Base-by-base conservation (phyloP, 1,140 invertebrate genomes). In the Chrysopa pallens region DNA sequence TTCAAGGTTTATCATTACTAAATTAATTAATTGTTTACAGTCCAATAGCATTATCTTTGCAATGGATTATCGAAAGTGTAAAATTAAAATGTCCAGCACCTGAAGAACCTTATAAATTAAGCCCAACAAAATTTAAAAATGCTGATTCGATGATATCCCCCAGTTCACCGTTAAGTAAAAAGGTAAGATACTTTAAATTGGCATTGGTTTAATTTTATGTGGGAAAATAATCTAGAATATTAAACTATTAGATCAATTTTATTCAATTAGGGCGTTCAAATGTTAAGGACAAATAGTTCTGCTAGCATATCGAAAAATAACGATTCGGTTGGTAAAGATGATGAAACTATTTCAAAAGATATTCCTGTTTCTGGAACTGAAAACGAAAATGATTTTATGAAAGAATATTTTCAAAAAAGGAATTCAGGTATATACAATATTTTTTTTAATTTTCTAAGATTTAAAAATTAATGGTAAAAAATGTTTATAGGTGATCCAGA, bases 31-130 rank as follows among this genome's bases (percentile, higher is more conserved):
- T 45, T 36, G 50, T 53, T 55, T 62, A 48, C 52, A 79, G 76
- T 46, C 70, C 75, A 11, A 69, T 72, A 49, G 64, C 85, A 37
- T 72, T 90, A 1, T 71, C 62, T 35, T 27, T 78, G 36, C 61
- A 73, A 11, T 91, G 88, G 88, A 54, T 91, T 17, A 52, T 77
- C 12, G 72, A 80, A 45, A 83, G 83, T 56, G 74, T 84, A 2
- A 68, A 70, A 45, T 58, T 73, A 0, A 67, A 70, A 39, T 61
- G 60, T 40, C 62, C 72, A 6, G 68, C 75, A 3, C 59, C 64
- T 13, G 81, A 84, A 57, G 64, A 70, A 27, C 51, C 59, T 12
- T 73, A 65, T 49, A 48, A 66, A 39, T 56, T 60, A 13, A 47
- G 44, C 46, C 31, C 40, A 7, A 50, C 8, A 4, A 33, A 33